A percentile compares a stretch with the other conserved stretches of the same genome.
phyloP scores from a whole-genome alignment of 2,888 invertebrate species.

The Pedicia rivosa region DNA sequence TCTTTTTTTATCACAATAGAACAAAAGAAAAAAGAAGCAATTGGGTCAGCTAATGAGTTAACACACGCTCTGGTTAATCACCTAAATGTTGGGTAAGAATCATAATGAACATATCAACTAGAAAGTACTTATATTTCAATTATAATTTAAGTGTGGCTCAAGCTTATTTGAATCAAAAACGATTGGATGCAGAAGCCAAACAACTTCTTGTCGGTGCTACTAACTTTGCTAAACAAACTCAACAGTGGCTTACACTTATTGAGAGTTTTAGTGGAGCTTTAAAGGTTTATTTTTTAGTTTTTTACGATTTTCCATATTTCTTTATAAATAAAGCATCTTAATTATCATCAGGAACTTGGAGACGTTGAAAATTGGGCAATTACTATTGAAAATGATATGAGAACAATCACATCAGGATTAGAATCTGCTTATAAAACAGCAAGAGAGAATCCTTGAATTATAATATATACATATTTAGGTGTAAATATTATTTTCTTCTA shows the following conservation, averaged over 20 bases:
- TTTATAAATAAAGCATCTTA: neutral
- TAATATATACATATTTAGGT: no score
- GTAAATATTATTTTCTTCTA: no score
- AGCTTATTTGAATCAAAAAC: constrained; percentile 95
- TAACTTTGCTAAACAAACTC: constrained; percentile 91
- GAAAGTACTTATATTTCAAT: neutral
- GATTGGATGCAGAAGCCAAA: constrained; percentile 94
- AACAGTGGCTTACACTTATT: constrained; percentile 88
- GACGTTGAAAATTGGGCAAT: constrained; percentile 98
- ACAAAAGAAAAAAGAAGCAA: constrained; percentile 82
- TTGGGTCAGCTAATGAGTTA: constrained; percentile 79
- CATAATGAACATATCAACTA: neutral
- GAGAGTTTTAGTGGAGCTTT: constrained; percentile 75
- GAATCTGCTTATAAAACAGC: constrained; percentile 83
- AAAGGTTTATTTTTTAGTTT: constrained; percentile 32
- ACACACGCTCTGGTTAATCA: constrained; percentile 94
- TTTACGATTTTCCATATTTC: neutral
- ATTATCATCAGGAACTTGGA: constrained; percentile 55
- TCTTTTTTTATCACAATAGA: constrained; percentile 44
- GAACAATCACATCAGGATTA: constrained; percentile 76
- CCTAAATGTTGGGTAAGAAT: constrained; percentile 80
- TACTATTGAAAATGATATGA: constrained; percentile 92
- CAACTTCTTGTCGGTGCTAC: constrained; percentile 85
- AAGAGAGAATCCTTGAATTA: constrained; percentile 27
- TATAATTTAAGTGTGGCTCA: constrained; percentile 62